Base-by-base conservation (phyloP, 1,140 invertebrate genomes). In the Harlomillsia oculata region DNA sequence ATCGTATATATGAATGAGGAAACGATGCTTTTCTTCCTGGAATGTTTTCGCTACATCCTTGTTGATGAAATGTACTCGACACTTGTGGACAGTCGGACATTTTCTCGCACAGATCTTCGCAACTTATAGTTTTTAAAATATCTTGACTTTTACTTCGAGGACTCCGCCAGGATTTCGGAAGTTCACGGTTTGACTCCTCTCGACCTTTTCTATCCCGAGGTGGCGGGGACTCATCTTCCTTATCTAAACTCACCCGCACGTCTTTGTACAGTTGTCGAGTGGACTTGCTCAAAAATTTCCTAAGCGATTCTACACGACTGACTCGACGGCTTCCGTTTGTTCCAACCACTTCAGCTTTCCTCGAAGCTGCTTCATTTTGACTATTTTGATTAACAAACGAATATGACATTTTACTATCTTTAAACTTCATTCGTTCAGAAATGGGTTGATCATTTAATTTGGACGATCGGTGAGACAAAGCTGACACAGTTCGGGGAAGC, bases 301-400 rank as follows among this genome's bases (percentile, higher is more conserved):
- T 67, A 26, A 80, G 60, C 0, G 77, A 79, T 67, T 80, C 77
- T 5, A 80, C 77, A 25, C 78, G 69, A 9, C 76, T 76, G 8
- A 80, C 70, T 66, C 74, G 73, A 64, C 75, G 74, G 16, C 58
- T 53, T 14, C 60, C 67, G 67, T 23, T 70, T 72, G 14, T 66
- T 54, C 26, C 62, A 37, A 9, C 26, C 8, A 4, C 8, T 9
- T 34, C n/a, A 8, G 32, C 8, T 9, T 34, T 11, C 21, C 16
- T 45, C 21, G 20, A 23, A 18, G 11, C 21, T 5, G 43, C 11
- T 5, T 23, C 5, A 45, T 45, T 20, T 25, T 9, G 21, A 13
- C 20, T 45, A 11, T 20, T 9, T 28, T 23, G 43, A 6, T 41
- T 40, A 5, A 14, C 11, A 9, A 5, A 14, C 3, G 51, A 29